Evolutionary conservation across 2,113 vertebrate species (phyloP), one percentile per base, ranked within the genome.

Genomic region (Benitochromis conjunctus): DNA sequence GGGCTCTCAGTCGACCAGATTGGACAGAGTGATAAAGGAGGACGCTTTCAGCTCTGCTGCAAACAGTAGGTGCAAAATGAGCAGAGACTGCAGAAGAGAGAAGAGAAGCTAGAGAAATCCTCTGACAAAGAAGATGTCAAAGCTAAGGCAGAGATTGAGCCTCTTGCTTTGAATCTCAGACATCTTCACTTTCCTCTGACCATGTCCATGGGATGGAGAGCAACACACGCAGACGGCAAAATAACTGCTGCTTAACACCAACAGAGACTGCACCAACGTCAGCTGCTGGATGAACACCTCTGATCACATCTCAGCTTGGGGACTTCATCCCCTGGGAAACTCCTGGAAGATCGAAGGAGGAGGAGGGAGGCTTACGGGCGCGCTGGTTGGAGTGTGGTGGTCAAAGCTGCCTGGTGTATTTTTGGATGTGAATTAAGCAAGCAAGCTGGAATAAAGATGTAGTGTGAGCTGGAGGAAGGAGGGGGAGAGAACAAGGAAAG

Each of bases 381-480:
- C 46, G 78, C 77, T 76, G 82, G 84, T 79, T 79, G 82, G 84
- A 89, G 86, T 86, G 88, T 81, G 85, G 81, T 41, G 85, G 87
- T 86, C 62, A 83, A 41, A 81, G 60, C 86, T 90, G 84, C 83
- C 86, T 77, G 90, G 90, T 93, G 86, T 96, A 96, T 96, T 96
- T 96, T 95, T 93, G 95, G 89, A 95, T 92, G 90, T 92, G 95
- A 96, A 94, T 95, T 94, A 95, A 95, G 90, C 80, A 83, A 93
- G 92, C 90, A 62, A 86, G 92, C 86, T 91, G 95, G 94, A 95
- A 96, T 97, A 97, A 96, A 96, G 96, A 96, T 97, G 95, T 95
- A 96, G 96, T 96, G 96, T 97, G 94, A 95, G 93, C 85, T 82
- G 89, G 84, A 89, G 88, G 92, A 90, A 88, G 92, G 94, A 92